These are phyloP conservation scores for Nansenia antarctica DNA, from an alignment of 2,113 vertebrate genomes.

Conservation along the genomic window DNA sequence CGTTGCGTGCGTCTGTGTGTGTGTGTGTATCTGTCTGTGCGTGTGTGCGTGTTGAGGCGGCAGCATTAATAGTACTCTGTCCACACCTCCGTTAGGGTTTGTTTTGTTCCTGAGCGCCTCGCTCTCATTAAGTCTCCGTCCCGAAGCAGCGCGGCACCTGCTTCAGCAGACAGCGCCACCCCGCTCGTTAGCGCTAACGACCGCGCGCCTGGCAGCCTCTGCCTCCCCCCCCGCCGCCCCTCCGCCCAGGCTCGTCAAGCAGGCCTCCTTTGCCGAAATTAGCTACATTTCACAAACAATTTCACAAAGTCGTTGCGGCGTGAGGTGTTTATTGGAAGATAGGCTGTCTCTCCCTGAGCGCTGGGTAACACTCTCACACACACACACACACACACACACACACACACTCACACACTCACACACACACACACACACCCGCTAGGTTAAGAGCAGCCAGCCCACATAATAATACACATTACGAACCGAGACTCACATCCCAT, in stretches of 20 bases:
- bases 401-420: too few species aligned
- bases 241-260: conserved; percentile 58
- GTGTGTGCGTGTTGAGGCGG: too few species aligned
- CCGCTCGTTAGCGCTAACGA: conserved; percentile 74
- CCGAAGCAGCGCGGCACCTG: conserved; percentile 75
- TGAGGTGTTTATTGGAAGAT: conserved; percentile 77
- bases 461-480: conserved; percentile 64
- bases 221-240: conserved; percentile 52
- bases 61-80: conserved; percentile 64
- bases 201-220: conserved; percentile 61
- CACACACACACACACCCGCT: conserved; percentile 59
- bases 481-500: conserved; percentile 33
- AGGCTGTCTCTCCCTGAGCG: background rate
- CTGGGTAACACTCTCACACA: conserved; percentile 72
- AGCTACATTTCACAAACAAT: conserved; percentile 76
- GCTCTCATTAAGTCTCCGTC: conserved; percentile 73
- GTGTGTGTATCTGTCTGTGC: too few species aligned
- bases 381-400: too few species aligned
- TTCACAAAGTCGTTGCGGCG: conserved; percentile 70
- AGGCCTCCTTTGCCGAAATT: conserved; percentile 61
- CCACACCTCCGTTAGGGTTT: conserved; percentile 52
- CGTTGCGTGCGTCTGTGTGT: too few species aligned
- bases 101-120: conserved; percentile 62
- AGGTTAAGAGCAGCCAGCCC: conserved; percentile 59
- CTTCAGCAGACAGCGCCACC: conserved; percentile 62